Percentiles rank a stretch among this genome's conserved stretches.
Conservation (phyloP, 2,113 vertebrate genomes). For the Aythya baeri region DNA sequence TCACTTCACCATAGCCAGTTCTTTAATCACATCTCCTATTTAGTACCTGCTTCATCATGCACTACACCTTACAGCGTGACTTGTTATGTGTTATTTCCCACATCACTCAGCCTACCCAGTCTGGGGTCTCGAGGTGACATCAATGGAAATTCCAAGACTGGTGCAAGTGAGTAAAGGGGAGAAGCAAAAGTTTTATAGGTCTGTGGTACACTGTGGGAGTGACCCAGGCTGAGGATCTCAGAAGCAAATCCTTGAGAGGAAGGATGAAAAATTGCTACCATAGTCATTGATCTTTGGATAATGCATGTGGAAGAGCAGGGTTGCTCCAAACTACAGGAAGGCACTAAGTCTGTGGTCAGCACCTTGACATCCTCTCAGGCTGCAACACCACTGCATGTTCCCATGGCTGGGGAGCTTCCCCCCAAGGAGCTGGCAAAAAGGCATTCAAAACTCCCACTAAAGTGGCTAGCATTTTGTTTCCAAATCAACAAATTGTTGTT, state of each 20-base stretch:
- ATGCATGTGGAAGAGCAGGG: neutral
- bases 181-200: fast-evolving
- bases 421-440: neutral
- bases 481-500: neutral
- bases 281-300: neutral
- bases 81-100: slow-evolving; percentile 21
- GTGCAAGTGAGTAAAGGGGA: neutral
- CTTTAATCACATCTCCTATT: neutral
- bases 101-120: neutral
- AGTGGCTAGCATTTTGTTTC: neutral
- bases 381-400: fast-evolving
- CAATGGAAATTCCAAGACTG: neutral
- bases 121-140: neutral
- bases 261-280: neutral
- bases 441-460: neutral
- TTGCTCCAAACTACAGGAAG: neutral
- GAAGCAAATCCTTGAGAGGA: neutral
- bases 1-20: neutral
- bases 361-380: neutral
- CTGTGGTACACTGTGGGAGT: fast-evolving
- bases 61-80: neutral
- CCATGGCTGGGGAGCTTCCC: neutral
- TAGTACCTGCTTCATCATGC: neutral
- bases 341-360: neutral
- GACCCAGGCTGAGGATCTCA: neutral